Conservation (phyloP, 2,888 invertebrate genomes). For the Sesia bembeciformis region DNA sequence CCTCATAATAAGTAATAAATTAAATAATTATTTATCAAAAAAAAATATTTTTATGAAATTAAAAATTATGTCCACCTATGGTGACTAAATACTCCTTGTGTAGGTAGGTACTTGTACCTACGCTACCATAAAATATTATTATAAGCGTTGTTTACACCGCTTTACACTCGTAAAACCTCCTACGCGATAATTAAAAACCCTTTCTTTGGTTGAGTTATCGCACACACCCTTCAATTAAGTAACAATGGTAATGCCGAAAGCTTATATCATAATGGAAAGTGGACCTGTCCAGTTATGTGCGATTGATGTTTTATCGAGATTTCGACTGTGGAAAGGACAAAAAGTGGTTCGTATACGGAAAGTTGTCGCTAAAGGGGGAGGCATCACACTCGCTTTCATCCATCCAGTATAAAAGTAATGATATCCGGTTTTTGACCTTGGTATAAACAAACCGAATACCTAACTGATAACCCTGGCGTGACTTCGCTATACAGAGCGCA, state of each 20-base stretch:
- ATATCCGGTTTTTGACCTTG: conserved; percentile 61
- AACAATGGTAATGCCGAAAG: conserved; percentile 38
- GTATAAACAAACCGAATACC: conserved; percentile 17
- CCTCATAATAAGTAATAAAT: too few relatives aligned
- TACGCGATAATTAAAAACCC: conserved; percentile 42
- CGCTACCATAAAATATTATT: too few relatives aligned
- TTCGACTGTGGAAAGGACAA: conserved; percentile 60
- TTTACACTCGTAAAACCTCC: conserved; percentile 29
- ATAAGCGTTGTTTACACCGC: too few relatives aligned
- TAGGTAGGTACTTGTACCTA: too few relatives aligned
- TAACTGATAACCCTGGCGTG: conserved; percentile 36
- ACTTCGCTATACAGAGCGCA: conserved; percentile 43
- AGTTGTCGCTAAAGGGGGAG: conserved; percentile 62
- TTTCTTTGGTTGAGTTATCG: conserved; percentile 10
- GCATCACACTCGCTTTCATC: conserved; percentile 59
- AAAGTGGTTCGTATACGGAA: conserved; percentile 62
- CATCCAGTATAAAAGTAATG: conserved; percentile 54
- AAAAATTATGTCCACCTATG: too few relatives aligned
- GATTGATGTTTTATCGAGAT: conserved; percentile 58
- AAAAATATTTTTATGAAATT: too few relatives aligned
- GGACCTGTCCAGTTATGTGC: conserved; percentile 47
- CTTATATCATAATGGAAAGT: conserved; percentile 62
- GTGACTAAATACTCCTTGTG: too few relatives aligned
- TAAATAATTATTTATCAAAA: too few relatives aligned
- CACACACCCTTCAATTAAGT: conserved; percentile 25